Base-by-base conservation (phyloP, 2,113 vertebrate genomes). In the Lonchura striata region DNA sequence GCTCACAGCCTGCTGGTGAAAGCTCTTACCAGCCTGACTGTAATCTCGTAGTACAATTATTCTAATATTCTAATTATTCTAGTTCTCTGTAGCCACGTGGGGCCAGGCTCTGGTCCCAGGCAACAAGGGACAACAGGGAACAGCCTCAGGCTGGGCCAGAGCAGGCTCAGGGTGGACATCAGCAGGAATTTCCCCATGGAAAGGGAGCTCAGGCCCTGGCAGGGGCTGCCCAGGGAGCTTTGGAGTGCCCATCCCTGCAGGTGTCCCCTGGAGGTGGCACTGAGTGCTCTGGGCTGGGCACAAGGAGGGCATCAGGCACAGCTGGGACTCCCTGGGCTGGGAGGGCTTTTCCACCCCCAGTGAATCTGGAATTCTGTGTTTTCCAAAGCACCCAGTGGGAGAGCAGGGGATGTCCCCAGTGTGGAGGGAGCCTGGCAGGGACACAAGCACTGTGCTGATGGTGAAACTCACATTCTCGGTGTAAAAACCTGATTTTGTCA, bases 401-500 rank as follows among this genome's bases (percentile, higher is more conserved):
- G 31, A 49, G 59, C 3, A 2, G 7, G 8, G n/a, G 42, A 17
- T 46, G n/a, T 63, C 20, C 69, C 47, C 28, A 4, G 39, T 2
- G 16, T 0, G 1, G 17, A n/a, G 61, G 18, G 23, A 39, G 78
- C 39, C 9, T 46, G 60, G 86, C n/a, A 66, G 69, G 10, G 0
- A 2, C 54, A 15, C 23, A 3, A 10, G 12, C 53, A 19, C 61
- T 2, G 0, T 0, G 1, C 6, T 4, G 42, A 5, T 33, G 44
- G 8, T 15, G 64, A 33, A 63, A 65, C 21, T 46, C 66, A 1
- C 1, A 1, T 39, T 53, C 60, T 25, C 31, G 3, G 13, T 27
- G 47, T 33, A 7, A 52, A 74, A 88, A 13, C 9, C 37, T 50
- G 28, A 7, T 49, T 49, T 52, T 61, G 44, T n/a, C 46, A 0